Base-by-base conservation (phyloP, 1,140 invertebrate species). In the Physella acuta region DNA sequence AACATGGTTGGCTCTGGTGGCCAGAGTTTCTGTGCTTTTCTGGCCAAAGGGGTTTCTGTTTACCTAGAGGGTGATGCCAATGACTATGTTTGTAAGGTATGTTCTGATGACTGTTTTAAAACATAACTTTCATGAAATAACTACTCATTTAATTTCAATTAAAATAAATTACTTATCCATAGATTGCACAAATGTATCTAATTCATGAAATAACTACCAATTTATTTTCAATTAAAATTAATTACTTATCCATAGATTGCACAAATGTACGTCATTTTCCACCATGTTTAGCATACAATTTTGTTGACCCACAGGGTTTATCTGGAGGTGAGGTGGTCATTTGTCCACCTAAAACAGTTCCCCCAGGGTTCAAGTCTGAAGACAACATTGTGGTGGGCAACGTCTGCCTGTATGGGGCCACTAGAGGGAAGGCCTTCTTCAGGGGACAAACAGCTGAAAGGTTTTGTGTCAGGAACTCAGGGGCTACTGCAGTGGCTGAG, bases 21-120 rank as follows among this genome's bases (percentile, higher is more conserved):
- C 36, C 97, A 99, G 86, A 98, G 95, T 82, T 99, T 99, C 86
- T 95, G 97, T 85, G 96, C 97, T n/a, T 99, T 99, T 86, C 85
- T 99, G 71, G 90, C 92, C 0, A 92, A 91, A 71, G 97, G 97
- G 36, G 89, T 99, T 69, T 90, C 90, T 73, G 91, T 98, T 1
- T 93, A 90, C 16, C 87, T 99, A 3, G 95, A 97, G 86, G 97
- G 97, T 62, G 97, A 99, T 87, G 92, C 96, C 58, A 99, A 99
- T 85, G 97, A 99, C 86, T 99, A 99, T 86, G 97, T 99, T 70
- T 96, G 94, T 86, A 92, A 92, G 85, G 89, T 89, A 68, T 64
- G 66, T 39, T 28, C n/a, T n/a, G n/a, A n/a, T n/a, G n/a, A n/a
- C n/a, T n/a, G n/a, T n/a, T n/a, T n/a, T n/a, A n/a, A n/a, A n/a